Conservation (phyloP, 2,888 invertebrate species). For the Megaustenia siamemsis region DNA sequence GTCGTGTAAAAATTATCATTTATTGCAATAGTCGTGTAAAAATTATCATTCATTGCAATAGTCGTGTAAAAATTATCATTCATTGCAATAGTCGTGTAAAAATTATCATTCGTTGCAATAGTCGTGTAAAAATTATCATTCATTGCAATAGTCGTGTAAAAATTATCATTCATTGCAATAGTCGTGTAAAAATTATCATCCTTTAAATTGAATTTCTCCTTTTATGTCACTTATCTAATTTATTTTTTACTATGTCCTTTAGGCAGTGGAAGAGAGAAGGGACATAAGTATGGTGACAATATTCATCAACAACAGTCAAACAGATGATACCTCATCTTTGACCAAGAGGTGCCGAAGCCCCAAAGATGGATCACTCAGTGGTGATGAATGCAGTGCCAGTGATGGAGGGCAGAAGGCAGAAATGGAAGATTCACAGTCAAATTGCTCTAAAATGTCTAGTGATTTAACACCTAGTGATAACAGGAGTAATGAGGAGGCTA, state of each 20-base stretch:
- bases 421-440: constrained; percentile 55
- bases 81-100: too few species aligned
- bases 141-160: too few species aligned
- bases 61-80: too few species aligned
- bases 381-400: constrained; percentile 51
- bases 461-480: constrained; percentile 77
- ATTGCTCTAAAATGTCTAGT: constrained; percentile 64
- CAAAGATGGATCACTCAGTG: constrained; percentile 53
- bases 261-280: neutral
- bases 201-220: neutral
- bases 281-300: constrained; percentile 46
- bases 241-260: neutral
- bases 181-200: too few species aligned
- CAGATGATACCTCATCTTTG: constrained; percentile 9
- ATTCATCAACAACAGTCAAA: constrained; percentile 20
- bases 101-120: too few species aligned
- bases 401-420: constrained; percentile 46
- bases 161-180: too few species aligned
- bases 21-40: too few species aligned
- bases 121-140: too few species aligned
- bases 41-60: too few species aligned
- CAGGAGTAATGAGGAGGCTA: constrained; percentile 71
- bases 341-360: constrained; percentile 40
- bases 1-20: too few species aligned
- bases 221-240: neutral